Percentiles rank a stretch among this genome's conserved stretches.
Evolutionary conservation across 2,888 invertebrate species (phyloP).

Genomic region (Lamellibrachia columna): DNA sequence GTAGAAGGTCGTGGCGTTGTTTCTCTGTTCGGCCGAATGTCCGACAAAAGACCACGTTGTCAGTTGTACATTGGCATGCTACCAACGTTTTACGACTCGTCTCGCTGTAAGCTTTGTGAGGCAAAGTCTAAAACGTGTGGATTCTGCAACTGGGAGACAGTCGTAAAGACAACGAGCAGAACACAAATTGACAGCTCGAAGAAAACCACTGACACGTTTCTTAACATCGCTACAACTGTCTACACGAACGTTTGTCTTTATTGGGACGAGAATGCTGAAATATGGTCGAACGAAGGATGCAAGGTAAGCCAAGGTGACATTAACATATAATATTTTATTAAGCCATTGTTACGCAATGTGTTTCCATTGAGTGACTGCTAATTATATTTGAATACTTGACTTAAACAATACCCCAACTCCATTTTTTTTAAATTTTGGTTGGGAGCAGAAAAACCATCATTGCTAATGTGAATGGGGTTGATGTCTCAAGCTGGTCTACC

Average conservation of each 20-base stretch:
- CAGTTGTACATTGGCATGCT: background rate
- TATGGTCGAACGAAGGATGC: background rate
- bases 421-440: too few species aligned
- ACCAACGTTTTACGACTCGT: background rate
- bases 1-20: background rate
- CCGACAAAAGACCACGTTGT: background rate
- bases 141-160: background rate
- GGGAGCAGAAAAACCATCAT: too few species aligned
- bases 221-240: background rate
- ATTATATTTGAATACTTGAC: too few species aligned
- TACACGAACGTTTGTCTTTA: background rate
- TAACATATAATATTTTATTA: background rate
- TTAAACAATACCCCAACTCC: too few species aligned
- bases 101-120: background rate
- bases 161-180: background rate
- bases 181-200: background rate
- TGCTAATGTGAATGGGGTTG: too few species aligned
- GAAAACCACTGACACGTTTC: background rate
- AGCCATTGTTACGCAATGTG: too few species aligned
- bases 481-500: too few species aligned
- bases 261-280: background rate
- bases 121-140: background rate
- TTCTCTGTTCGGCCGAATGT: constrained; percentile 6
- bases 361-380: too few species aligned
- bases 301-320: background rate